Base-by-base conservation (phyloP, 2,797 vertebrate genomes). In the Poecilia gillii region DNA sequence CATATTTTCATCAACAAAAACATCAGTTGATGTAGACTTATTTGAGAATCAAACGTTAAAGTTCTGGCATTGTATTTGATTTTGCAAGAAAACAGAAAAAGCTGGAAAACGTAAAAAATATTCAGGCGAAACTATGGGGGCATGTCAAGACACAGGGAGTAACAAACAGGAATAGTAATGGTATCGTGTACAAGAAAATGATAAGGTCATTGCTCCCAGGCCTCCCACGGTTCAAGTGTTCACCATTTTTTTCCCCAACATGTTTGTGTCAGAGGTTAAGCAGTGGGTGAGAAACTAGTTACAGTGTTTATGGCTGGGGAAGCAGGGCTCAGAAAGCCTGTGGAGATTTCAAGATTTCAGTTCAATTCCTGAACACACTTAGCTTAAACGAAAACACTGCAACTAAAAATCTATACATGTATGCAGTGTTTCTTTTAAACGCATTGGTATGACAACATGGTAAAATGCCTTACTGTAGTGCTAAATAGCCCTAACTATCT, bases 301-400 rank as follows among this genome's bases (percentile, higher is more conserved):
- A 79, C 59, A 80, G 85, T 36, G 59, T 81, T 74, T 81, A 78
- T 90, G 85, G 80, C 85, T 78, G 80, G 31, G 73, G 59, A 74
- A 78, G 85, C 11, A 71, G 11, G 79, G 75, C 84, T 82, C 81
- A 46, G 49, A 53, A 80, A 79, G 64, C 88, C 91, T 84, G 72
- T 87, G 87, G 91, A 90, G 91, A 90, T 78, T 84, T 45, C 73
- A 84, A 90, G 92, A 90, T 79, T 82, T 45, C 73, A 84, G 85
- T 82, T 87, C 70, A 84, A 76, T 82, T 85, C 86, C 82, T 91
- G 84, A 82, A 82, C 89, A 84, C 89, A 89, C 82, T 87, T 78
- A n/a, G 36, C 25, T 77, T 79, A 82, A 79, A 77, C 83, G 31
- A 62, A 86, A 86, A 85, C 88, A 87, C 77, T 39, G 75, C 51